phyloP scores from a whole-genome alignment of 2,797 vertebrate species.

The Coracias cyanogaster region DNA sequence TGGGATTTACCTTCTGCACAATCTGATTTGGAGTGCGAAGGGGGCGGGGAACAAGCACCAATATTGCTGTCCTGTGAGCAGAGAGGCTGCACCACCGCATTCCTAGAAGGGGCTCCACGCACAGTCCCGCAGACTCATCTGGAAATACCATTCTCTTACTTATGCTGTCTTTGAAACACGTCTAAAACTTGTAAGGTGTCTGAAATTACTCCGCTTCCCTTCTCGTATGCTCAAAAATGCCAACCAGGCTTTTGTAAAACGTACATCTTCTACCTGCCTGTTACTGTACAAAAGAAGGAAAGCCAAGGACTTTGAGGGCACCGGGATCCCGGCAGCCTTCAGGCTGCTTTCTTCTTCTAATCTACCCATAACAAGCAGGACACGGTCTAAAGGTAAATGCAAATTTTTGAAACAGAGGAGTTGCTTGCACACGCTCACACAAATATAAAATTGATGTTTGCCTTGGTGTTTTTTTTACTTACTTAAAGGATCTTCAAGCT shows the following conservation, averaged over 20 bases:
- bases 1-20: background rate
- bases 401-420: background rate
- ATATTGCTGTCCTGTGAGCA: background rate
- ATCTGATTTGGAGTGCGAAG: background rate
- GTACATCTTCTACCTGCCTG: background rate
- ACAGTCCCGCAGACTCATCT: background rate
- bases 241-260: background rate
- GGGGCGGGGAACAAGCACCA: background rate
- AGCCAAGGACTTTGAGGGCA: background rate
- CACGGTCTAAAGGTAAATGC: background rate
- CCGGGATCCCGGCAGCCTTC: slow-evolving; percentile 4
- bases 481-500: background rate
- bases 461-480: background rate
- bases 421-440: background rate
- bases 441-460: background rate
- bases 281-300: background rate
- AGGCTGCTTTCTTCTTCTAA: slow-evolving; percentile 20
- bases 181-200: slow-evolving; percentile 5
- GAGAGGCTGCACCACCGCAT: background rate
- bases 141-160: background rate
- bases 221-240: slow-evolving; percentile 2
- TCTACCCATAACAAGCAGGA: slow-evolving; percentile 29
- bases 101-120: fast-evolving
- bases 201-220: slow-evolving; percentile 18
- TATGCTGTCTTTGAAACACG: background rate